Percentiles rank a stretch among this genome's conserved stretches.
These are phyloP conservation scores for Eudyptes chrysolophus DNA, from an alignment of 2,113 vertebrate species.

Conservation along the genomic window DNA sequence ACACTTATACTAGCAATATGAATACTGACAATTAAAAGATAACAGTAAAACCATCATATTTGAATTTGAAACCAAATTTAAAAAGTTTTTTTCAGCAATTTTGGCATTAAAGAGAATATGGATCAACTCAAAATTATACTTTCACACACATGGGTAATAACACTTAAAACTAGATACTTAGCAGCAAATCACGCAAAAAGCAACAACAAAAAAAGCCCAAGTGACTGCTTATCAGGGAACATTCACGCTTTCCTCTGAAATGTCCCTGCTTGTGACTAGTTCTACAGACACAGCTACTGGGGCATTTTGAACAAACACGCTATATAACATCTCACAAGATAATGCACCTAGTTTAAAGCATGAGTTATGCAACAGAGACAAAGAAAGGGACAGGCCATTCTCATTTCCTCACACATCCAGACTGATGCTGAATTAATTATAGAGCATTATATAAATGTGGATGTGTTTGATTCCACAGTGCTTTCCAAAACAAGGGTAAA, in stretches of 20 bases:
- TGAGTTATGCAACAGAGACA: constrained; percentile 29
- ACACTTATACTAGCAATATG: neutral
- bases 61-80: constrained; percentile 63
- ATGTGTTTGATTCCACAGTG: neutral
- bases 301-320: constrained; percentile 42
- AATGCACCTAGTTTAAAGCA: constrained; percentile 40
- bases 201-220: constrained; percentile 22
- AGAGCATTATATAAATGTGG: neutral
- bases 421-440: neutral
- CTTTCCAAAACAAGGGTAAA: constrained; percentile 16
- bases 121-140: constrained; percentile 62
- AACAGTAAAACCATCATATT: constrained; percentile 55
- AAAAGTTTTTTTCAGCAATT: constrained; percentile 53
- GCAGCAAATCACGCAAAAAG: constrained; percentile 35
- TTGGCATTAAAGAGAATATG: constrained; percentile 54
- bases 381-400: neutral
- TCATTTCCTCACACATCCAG: neutral
- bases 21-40: constrained; percentile 61
- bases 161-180: constrained; percentile 59
- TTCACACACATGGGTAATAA: constrained; percentile 29
- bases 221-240: constrained; percentile 65
- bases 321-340: constrained; percentile 15
- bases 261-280: constrained; percentile 34
- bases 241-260: constrained; percentile 33
- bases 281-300: constrained; percentile 31